Base-by-base conservation (phyloP, 2,888 invertebrate species). In the Diarsia dahlii region DNA sequence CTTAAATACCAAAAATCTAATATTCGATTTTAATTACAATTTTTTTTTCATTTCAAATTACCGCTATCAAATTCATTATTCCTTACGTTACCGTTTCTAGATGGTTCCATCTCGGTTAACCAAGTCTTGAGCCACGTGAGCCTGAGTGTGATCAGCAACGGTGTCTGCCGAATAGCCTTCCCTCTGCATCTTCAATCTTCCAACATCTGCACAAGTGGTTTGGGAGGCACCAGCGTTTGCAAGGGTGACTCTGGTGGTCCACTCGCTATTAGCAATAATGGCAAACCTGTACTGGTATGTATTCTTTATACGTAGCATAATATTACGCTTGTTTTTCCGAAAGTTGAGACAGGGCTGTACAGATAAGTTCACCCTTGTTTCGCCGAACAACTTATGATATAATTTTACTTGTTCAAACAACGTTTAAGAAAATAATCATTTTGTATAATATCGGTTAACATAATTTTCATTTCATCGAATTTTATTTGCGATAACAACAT, bases 171-270 rank as follows among this genome's bases (percentile, higher is more conserved):
- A 0, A 0, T 72, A 0, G 78, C 86, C 9, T 93, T 91, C 87
- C 91, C 91, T 0, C 6, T 86, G 5, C 62, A 88, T 60, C 15
- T 94, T 20, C 91, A 89, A 8, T 13, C 74, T 46, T 88, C 88
- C 65, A 92, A 94, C 87, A 87, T 94, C 73, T 95, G 92, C 83
- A 92, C 91, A 75, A 92, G 92, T 50, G 91, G 92, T 5, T 1
- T 84, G 20, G 90, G 89, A 1, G 89, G 91, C 13, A 70, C 66
- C 18, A 85, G 90, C 66, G 89, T 89, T 6, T 95, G 95, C 85
- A 70, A 78, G 0, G 94, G 95, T 5, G 95, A 95, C 81, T 95
- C 95, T 23, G 94, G 95, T 13, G 94, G 95, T 5, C 95, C 94
- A 15, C 89, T 95, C 12, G 80, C 88, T 18, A 76, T 89, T 34